Evolutionary conservation across 30 jellyfish, hydroid and myxozoan genomes (phyloP).

Genomic region (Aurelia sp.): DNA sequence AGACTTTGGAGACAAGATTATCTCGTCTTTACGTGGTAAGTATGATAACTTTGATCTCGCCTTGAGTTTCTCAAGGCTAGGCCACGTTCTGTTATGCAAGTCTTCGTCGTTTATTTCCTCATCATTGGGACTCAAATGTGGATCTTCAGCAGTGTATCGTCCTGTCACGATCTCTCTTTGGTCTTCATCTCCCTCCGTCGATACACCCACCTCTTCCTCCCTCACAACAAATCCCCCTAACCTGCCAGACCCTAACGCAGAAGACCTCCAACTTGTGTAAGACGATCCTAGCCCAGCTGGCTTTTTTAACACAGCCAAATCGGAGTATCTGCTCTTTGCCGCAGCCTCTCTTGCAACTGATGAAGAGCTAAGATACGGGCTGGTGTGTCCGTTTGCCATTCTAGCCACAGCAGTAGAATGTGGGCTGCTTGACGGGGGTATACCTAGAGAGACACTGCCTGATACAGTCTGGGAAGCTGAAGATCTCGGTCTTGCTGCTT

Average conservation of each 20-base stretch:
- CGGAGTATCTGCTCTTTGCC: not conserved
- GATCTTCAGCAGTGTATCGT: not conserved
- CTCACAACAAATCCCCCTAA: not conserved
- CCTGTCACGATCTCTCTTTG: not conserved
- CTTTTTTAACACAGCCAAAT: not conserved
- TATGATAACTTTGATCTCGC: not conserved
- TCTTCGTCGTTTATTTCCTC: constrained; percentile 9
- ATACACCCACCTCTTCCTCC: not conserved
- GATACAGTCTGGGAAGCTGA: not conserved
- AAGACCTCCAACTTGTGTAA: constrained; percentile 49
- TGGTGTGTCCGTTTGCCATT: not conserved
- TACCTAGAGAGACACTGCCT: not conserved
- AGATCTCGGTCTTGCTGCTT: constrained; percentile 11
- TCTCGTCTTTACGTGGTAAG: not conserved
- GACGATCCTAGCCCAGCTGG: constrained; percentile 16
- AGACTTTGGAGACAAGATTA: not conserved
- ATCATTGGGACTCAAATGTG: not conserved
- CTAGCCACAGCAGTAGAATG: constrained; percentile 35
- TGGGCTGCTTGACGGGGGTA: constrained; percentile 47
- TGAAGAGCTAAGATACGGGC: not conserved
- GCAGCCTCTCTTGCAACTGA: not conserved
- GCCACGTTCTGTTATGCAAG: constrained; percentile 73
- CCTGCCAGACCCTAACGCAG: constrained; percentile 24
- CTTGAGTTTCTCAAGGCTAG: constrained; percentile 48
- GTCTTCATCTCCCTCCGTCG: not conserved